Evolutionary conservation across 2,113 vertebrate species (phyloP), one percentile per base, ranked within the genome.

Genomic region (Vidua macroura): DNA sequence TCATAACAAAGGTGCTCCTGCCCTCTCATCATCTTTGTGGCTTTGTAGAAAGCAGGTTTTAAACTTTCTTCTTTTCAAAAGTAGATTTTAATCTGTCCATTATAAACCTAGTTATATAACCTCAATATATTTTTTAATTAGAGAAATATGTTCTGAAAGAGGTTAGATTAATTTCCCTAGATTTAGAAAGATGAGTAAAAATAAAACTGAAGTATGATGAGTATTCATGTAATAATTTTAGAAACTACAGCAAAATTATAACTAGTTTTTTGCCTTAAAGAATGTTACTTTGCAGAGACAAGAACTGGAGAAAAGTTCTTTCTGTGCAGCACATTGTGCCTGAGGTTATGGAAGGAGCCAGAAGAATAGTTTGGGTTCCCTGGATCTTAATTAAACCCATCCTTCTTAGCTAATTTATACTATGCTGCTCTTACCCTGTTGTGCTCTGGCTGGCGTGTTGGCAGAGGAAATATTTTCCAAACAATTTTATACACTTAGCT

Each of bases 151-250:
- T 83, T 95, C 93, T 93, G 72, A 87, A 93, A 83, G 85, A 63
- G 58, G 35, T 63, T 85, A 95, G 68, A 83, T 93, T 77, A 90
- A 92, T 94, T 89, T 88, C 68, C 58, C 92, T 90, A 69, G 70
- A 87, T 87, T 92, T 82, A 83, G 91, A 91, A 92, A 87, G 55
- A 76, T 74, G 83, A 88, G 41, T 95, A 91, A 92, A 95, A 95
- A 86, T 76, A 88, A 89, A 92, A 78, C 69, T 66, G 76, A 92
- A 92, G 48, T 74, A 53, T 89, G 82, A 76, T 94, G 79, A 94
- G 70, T 88, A 81, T 95, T 94, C 78, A 33, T 82, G 53, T 82
- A 75, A 59, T 87, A 93, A 91, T 87, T 93, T 80, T 92, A 88
- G 94, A 88, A 95, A 69, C 75, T 70, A 53, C 77, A 92, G 92